These are phyloP conservation scores for Salticus scenicus DNA, from an alignment of 2,888 invertebrate species.

Conservation along the genomic window DNA sequence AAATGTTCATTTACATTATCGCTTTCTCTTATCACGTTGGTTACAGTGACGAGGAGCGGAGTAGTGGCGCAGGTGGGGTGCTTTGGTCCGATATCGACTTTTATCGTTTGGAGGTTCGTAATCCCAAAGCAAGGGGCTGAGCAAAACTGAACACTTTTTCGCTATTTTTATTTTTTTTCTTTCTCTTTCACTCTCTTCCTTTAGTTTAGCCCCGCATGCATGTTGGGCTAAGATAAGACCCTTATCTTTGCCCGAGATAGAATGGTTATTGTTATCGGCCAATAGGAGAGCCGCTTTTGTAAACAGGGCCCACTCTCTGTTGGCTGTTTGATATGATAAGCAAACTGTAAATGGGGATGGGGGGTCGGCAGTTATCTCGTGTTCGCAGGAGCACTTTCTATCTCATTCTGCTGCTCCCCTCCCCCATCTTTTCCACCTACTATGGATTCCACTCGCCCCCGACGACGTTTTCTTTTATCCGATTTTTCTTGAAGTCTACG, in stretches of 20 bases:
- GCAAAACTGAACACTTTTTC: constrained; percentile 57
- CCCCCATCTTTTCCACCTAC: background rate
- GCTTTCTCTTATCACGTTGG: constrained; percentile 48
- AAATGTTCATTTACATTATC: constrained; percentile 70
- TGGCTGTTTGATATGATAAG: constrained; percentile 68
- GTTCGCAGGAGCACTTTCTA: constrained; percentile 60
- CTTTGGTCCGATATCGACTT: constrained; percentile 58
- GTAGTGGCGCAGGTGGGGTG: background rate
- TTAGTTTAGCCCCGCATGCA: constrained; percentile 34
- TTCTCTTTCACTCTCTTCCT: constrained; percentile 32
- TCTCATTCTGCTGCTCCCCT: constrained; percentile 25
- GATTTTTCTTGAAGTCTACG: constrained; percentile 27
- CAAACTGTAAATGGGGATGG: constrained; percentile 61
- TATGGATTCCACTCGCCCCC: background rate
- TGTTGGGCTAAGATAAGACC: constrained; percentile 60
- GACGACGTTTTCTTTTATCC: constrained; percentile 10
- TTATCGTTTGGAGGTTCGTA: constrained; percentile 63
- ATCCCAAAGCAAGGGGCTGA: constrained; percentile 50
- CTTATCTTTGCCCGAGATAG: constrained; percentile 59
- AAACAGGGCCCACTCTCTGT: constrained; percentile 52
- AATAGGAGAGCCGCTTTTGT: constrained; percentile 66
- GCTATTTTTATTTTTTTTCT: constrained; percentile 30
- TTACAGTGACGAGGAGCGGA: constrained; percentile 46
- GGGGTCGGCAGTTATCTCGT: constrained; percentile 58
- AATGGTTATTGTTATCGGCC: constrained; percentile 69